phyloP scores from a whole-genome alignment of 2,888 invertebrate species.

The Pediacus dermestoides region DNA sequence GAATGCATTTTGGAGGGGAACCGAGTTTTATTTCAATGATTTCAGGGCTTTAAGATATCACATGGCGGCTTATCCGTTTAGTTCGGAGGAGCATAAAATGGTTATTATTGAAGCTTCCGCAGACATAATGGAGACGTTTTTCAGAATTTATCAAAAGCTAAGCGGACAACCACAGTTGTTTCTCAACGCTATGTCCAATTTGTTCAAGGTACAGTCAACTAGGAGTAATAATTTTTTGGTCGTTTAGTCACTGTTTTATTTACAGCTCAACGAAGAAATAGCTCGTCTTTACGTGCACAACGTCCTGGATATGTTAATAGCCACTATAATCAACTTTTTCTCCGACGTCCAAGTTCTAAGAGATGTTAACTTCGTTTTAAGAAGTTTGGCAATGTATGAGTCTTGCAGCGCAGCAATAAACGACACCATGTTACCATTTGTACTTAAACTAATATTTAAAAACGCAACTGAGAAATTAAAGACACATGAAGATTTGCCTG shows the following conservation, averaged over 20 bases:
- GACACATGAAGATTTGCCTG: slow-evolving; percentile 18
- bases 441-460: slow-evolving; percentile 23
- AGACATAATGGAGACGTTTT: slow-evolving; percentile 21
- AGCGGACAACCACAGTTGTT: slow-evolving; percentile 16
- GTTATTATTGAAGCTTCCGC: slow-evolving; percentile 16
- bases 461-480: slow-evolving; percentile 18
- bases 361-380: slow-evolving; percentile 27
- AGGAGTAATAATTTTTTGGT: background rate
- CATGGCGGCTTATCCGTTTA: slow-evolving; percentile 17
- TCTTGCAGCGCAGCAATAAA: slow-evolving; percentile 22
- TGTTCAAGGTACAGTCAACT: slow-evolving; percentile 24
- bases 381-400: slow-evolving; percentile 21
- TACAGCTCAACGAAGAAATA: slow-evolving; percentile 17
- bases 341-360: slow-evolving; percentile 21
- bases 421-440: slow-evolving; percentile 25
- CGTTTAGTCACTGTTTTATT: slow-evolving; percentile 6
- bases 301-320: slow-evolving; percentile 17
- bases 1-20: background rate
- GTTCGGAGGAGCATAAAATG: slow-evolving; percentile 19
- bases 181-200: slow-evolving; percentile 26
- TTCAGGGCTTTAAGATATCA: slow-evolving; percentile 27
- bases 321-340: slow-evolving; percentile 11
- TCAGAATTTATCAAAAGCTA: slow-evolving; percentile 20
- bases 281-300: slow-evolving; percentile 13
- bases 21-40: slow-evolving; percentile 8